phyloP scores from a whole-genome alignment of 2,888 invertebrate genomes.

The Caenorhabditis japonica region DNA sequence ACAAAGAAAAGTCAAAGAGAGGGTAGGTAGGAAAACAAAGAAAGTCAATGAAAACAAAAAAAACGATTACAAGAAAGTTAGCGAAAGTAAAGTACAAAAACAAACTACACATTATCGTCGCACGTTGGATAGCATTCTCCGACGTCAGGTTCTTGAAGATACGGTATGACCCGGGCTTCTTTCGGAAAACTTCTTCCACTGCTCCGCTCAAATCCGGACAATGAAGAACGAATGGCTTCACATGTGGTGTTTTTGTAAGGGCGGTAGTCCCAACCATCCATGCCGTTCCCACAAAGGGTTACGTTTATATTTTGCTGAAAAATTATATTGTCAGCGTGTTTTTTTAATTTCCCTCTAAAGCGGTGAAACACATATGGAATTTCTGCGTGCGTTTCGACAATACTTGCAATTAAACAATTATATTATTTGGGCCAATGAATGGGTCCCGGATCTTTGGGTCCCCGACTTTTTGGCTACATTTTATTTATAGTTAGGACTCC shows the following conservation, averaged over 20 bases:
- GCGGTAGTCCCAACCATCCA: slow-evolving; percentile 54
- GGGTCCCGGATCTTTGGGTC: too few species aligned
- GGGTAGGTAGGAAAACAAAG: not conserved
- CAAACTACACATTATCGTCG: slow-evolving; percentile 53
- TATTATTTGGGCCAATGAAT: too few species aligned
- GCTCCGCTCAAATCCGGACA: slow-evolving; percentile 57
- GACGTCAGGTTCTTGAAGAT: slow-evolving; percentile 61
- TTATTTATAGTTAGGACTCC: too few species aligned
- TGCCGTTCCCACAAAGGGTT: slow-evolving; percentile 43
- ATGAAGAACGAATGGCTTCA: slow-evolving; percentile 22
- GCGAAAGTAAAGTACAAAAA: not conserved
- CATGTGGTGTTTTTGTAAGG: slow-evolving; percentile 42
- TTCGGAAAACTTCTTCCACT: slow-evolving; percentile 60
- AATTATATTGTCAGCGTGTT: too few species aligned
- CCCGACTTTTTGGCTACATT: too few species aligned
- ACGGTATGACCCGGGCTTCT: slow-evolving; percentile 59
- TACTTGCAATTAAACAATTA: too few species aligned
- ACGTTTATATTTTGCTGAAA: slow-evolving; percentile 56
- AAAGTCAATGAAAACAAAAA: not conserved
- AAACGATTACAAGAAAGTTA: not conserved
- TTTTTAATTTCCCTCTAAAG: too few species aligned
- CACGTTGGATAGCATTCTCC: slow-evolving; percentile 69
- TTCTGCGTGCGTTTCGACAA: too few species aligned
- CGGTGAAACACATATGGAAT: too few species aligned
- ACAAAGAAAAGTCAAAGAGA: slow-evolving; percentile 12